Conservation (phyloP, 2,113 vertebrate genomes). For the Dipodomys spectabilis region DNA sequence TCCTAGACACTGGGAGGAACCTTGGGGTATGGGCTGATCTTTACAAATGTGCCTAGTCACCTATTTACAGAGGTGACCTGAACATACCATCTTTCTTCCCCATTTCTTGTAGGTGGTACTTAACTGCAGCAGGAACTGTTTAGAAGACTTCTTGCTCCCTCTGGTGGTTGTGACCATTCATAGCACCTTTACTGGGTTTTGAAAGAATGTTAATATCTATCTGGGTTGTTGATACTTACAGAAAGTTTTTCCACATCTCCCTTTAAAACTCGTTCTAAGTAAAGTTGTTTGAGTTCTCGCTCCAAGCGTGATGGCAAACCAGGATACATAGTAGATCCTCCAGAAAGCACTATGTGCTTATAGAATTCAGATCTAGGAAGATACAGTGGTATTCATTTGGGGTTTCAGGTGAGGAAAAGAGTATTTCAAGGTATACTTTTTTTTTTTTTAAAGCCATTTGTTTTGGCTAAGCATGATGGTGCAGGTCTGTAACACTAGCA, state of each 20-base stretch:
- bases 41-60: neutral
- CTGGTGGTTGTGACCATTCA: constrained; percentile 80
- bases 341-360: constrained; percentile 98
- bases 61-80: neutral
- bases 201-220: neutral
- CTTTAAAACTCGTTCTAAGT: constrained; percentile 98
- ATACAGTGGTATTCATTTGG: neutral
- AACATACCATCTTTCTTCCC: neutral
- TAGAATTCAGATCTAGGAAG: constrained; percentile 95
- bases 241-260: constrained; percentile 99
- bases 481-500: too few relatives aligned
- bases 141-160: constrained; percentile 81
- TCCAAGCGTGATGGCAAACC: constrained; percentile 97
- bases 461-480: too few relatives aligned
- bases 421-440: neutral
- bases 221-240: constrained; percentile 86
- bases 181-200: neutral
- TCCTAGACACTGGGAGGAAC: neutral
- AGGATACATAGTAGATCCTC: constrained; percentile 99
- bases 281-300: constrained; percentile 98
- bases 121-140: neutral
- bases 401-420: constrained; percentile 18
- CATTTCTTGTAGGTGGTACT: neutral
- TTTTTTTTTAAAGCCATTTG: neutral
- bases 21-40: neutral